Base-by-base conservation (phyloP, 2,113 vertebrate genomes). In the Melanocharis versteri region DNA sequence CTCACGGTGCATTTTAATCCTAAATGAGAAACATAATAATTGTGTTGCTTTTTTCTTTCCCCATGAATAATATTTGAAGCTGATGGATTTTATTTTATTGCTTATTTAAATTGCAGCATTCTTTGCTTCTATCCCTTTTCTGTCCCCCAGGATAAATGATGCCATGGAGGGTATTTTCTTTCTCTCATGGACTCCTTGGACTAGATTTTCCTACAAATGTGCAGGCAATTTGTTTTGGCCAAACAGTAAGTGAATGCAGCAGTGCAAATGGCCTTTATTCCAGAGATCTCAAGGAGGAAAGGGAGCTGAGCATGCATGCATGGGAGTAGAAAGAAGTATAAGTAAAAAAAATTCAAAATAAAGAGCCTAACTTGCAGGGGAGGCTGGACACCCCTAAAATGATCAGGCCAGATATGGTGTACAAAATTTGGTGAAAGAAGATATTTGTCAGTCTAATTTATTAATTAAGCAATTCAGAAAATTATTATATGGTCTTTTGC, bases 1-100 rank as follows among this genome's bases (percentile, higher is more conserved):
- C 33, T 88, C 53, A 45, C 82, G 75, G 65, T 83, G 61, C 79
- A 66, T 97, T 82, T 91, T 87, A 90, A 58, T 94, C 57, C 66
- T 92, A 68, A 95, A 88, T 75, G 60, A 76, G 84, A 86, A 94
- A 31, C 37, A 72, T 72, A 72, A 66, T 75, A 72, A 71, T 68
- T 84, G 31, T 72, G 40, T 73, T 88, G 80, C 56, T 79, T 91
- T 92, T 73, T 90, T 64, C 44, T 91, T 90, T 89, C 64, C 27
- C 42, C n/a, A 13, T 48, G 68, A 75, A 82, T 82, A 92, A 71
- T 57, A 56, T 57, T 94, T 86, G 71, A 64, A 90, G 69, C 37
- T 48, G 39, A 90, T 73, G 51, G 47, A 78, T 92, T 86, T 89
- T 73, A 35, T 62, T 84, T 90, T 84, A 71, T 69, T 72, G 65